Evolutionary conservation across 2,113 vertebrate species (phyloP).

Genomic region (Eublepharis macularius): DNA sequence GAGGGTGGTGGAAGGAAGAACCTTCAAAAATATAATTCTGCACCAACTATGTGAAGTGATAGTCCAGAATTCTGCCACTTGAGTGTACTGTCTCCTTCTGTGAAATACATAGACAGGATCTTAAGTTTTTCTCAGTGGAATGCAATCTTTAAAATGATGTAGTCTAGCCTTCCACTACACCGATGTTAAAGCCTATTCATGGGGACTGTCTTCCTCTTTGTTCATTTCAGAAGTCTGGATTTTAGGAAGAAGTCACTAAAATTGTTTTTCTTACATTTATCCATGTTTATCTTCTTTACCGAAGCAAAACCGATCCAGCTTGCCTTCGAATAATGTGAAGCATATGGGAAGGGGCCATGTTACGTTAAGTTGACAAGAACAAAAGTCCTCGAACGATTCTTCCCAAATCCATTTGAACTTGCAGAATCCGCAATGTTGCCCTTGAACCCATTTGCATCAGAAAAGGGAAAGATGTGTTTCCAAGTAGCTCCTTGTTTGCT

Average conservation of each 20-base stretch:
- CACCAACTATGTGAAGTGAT: too few relatives aligned
- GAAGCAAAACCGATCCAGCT: conserved; percentile 65
- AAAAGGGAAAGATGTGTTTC: conserved; percentile 35
- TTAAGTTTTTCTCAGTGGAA: background rate
- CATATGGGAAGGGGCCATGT: conserved; percentile 59
- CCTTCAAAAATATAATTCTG: too few relatives aligned
- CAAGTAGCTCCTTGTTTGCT: conserved; percentile 16
- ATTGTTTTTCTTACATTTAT: conserved; percentile 61
- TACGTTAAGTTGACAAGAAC: conserved; percentile 64
- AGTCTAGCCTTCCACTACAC: background rate
- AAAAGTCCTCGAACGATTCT: conserved; percentile 52
- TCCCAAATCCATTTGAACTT: conserved; percentile 56
- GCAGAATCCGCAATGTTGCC: conserved; percentile 23
- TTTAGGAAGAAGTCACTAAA: conserved; percentile 57
- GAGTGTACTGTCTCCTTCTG: too few relatives aligned
- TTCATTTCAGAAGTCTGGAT: conserved; percentile 11
- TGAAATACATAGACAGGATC: background rate
- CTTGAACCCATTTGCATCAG: conserved; percentile 29
- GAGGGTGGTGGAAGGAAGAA: too few relatives aligned
- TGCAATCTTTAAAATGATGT: background rate
- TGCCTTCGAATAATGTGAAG: conserved; percentile 65
- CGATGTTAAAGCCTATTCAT: background rate
- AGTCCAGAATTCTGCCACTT: too few relatives aligned
- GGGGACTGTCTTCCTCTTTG: background rate
- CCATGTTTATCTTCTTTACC: conserved; percentile 63